phyloP scores from a whole-genome alignment of 2,113 vertebrate species.

The Microcebus griseorufus region DNA sequence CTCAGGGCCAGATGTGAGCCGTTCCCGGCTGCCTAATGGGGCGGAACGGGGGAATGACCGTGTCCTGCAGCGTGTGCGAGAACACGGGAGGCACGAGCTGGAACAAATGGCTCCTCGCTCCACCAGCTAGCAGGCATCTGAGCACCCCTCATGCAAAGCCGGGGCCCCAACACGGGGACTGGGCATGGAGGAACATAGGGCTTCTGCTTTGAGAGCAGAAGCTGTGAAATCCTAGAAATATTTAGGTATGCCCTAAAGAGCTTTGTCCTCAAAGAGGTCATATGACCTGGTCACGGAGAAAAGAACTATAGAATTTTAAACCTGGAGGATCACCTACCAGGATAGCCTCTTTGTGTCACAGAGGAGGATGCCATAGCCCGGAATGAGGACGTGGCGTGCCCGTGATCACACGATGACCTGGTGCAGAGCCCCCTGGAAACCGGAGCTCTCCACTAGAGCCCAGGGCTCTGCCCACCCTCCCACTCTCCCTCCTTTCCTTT shows the following conservation, averaged over 20 bases:
- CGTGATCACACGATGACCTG: neutral
- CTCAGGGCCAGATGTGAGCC: neutral
- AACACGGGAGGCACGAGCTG: neutral
- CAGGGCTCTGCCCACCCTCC: neutral
- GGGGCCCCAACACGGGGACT: neutral
- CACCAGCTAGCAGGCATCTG: slow-evolving; percentile 58
- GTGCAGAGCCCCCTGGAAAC: neutral
- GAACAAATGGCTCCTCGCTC: slow-evolving; percentile 46
- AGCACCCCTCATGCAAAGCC: neutral
- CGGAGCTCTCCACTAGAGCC: neutral
- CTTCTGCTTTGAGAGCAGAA: neutral
- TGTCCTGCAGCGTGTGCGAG: neutral
- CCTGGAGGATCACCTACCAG: neutral
- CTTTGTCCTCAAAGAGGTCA: neutral
- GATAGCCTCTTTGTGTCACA: neutral
- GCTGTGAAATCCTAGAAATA: neutral
- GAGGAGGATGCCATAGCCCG: neutral
- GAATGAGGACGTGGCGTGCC: neutral
- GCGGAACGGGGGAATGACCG: neutral
- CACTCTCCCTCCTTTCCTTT: neutral
- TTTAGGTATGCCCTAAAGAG: neutral
- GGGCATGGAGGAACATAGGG: neutral
- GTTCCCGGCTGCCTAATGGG: neutral
- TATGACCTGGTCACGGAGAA: neutral
- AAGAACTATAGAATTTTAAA: neutral